phyloP scores from a whole-genome alignment of 1,140 invertebrate genomes.

The Mercenaria mercenaria region DNA sequence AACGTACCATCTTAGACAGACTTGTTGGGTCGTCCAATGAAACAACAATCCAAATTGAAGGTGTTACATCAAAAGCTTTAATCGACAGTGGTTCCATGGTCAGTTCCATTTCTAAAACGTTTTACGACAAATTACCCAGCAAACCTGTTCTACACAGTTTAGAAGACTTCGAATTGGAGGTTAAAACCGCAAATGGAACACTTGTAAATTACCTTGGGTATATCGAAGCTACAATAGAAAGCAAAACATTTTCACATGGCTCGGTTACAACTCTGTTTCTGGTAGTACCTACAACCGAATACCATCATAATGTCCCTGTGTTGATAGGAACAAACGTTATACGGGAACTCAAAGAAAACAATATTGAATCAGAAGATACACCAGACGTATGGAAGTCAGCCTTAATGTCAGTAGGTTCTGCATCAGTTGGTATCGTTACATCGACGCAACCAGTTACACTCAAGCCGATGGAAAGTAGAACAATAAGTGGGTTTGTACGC shows the following conservation, averaged over 20 bases:
- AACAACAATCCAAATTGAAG: background rate
- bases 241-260: background rate
- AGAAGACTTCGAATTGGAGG: conserved; percentile 1
- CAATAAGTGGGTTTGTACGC: conserved; percentile 8
- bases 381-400: background rate
- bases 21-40: background rate
- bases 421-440: background rate
- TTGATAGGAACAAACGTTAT: conserved; percentile 32
- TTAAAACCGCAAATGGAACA: background rate
- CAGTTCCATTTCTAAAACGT: background rate
- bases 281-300: conserved; percentile 3
- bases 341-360: background rate
- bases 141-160: background rate
- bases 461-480: background rate
- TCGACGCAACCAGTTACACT: background rate
- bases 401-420: background rate
- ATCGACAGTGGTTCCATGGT: background rate
- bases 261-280: conserved; percentile 5
- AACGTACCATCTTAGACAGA: background rate
- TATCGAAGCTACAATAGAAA: background rate
- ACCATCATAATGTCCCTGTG: conserved; percentile 5
- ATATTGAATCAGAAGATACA: background rate
- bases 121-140: background rate
- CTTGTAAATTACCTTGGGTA: conserved; percentile 9
- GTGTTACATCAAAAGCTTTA: background rate